phyloP scores from a whole-genome alignment of 1,140 invertebrate genomes.

The Aphis craccivora region DNA sequence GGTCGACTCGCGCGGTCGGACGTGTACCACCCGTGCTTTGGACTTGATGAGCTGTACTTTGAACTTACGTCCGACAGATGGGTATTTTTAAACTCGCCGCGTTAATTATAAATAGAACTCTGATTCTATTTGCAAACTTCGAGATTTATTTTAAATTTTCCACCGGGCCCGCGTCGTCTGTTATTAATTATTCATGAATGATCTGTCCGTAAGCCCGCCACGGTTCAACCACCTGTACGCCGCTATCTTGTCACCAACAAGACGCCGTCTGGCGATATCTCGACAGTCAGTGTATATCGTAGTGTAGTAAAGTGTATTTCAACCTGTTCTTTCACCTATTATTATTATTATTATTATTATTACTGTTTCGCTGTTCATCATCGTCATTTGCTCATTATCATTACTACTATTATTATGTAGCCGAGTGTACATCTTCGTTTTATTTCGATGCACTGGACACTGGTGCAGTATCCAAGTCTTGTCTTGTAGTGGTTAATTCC shows the following conservation, averaged over 20 bases:
- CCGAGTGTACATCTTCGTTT: not conserved
- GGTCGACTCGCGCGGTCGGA: not conserved
- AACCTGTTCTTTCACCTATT: slow-evolving; percentile 21
- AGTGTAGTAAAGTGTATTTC: not conserved
- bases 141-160: not conserved
- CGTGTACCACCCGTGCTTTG: not conserved
- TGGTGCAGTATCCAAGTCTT: not conserved
- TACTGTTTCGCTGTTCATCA: not conserved
- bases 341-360: not conserved
- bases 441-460: not conserved
- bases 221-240: slow-evolving; percentile 47
- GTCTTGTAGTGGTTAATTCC: not conserved
- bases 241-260: not conserved
- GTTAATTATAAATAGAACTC: not conserved
- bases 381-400: not conserved
- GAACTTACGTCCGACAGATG: not conserved
- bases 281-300: too few relatives aligned
- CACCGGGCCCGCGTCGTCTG: not conserved
- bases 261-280: not conserved
- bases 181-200: not conserved
- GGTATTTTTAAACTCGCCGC: not conserved
- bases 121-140: not conserved
- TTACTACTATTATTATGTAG: not conserved
- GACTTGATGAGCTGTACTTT: not conserved
- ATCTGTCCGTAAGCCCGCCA: too few relatives aligned